These are phyloP conservation scores for Hoplostethus atlanticus DNA, from an alignment of 2,797 vertebrate species.

Conservation along the genomic window DNA sequence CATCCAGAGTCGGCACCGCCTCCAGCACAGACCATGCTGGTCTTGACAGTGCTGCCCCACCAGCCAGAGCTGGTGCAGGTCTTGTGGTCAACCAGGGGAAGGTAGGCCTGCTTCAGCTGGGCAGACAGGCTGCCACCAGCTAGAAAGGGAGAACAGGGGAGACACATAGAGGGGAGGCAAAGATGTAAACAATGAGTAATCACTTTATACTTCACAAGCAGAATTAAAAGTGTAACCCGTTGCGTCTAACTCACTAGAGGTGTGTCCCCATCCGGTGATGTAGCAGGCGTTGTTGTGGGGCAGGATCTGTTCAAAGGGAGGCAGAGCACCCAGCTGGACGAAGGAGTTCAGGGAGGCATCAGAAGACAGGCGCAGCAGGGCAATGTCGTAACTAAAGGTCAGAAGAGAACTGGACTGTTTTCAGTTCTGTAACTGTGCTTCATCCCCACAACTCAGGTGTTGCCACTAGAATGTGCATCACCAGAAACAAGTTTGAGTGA, in stretches of 20 bases:
- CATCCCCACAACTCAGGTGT: background rate
- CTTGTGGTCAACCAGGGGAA: slow-evolving; percentile 74
- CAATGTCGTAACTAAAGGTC: slow-evolving; percentile 84
- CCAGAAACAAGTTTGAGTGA: too few species aligned
- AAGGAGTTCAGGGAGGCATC: slow-evolving; percentile 67
- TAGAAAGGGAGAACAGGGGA: slow-evolving; percentile 29
- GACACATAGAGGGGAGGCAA: background rate
- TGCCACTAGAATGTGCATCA: background rate
- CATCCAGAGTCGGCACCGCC: slow-evolving; percentile 80
- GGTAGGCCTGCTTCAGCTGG: slow-evolving; percentile 79
- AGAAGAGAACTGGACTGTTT: slow-evolving; percentile 1
- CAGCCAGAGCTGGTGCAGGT: slow-evolving; percentile 78
- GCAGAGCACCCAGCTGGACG: slow-evolving; percentile 77
- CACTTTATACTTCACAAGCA: background rate
- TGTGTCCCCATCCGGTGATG: slow-evolving; percentile 86
- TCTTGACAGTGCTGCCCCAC: slow-evolving; percentile 82
- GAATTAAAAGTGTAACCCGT: background rate
- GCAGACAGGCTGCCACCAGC: slow-evolving; percentile 74
- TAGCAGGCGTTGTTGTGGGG: slow-evolving; percentile 79
- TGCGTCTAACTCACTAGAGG: slow-evolving; percentile 77
- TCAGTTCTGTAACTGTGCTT: background rate
- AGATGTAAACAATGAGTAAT: background rate
- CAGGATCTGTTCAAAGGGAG: slow-evolving; percentile 71
- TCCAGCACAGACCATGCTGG: slow-evolving; percentile 84
- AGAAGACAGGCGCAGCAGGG: slow-evolving; percentile 77